Conservation (phyloP, 1,140 invertebrate species). For the Trichonephila clavipes region DNA sequence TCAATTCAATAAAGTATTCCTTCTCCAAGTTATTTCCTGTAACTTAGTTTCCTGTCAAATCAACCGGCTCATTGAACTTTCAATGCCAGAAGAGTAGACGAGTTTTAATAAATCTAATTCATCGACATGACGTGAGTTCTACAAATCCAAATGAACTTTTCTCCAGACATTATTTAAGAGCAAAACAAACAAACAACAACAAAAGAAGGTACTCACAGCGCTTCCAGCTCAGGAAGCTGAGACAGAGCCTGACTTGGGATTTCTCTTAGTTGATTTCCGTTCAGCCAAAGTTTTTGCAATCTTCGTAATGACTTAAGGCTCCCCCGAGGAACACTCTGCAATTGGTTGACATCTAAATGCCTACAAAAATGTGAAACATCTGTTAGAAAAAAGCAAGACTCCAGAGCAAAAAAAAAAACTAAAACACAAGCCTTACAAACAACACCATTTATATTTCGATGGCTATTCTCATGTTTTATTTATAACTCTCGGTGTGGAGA, state of each 20-base stretch:
- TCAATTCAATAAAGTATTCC: too few relatives aligned
- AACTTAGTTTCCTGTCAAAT: neutral
- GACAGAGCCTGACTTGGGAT: slow-evolving; percentile 56
- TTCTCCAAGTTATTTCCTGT: too few relatives aligned
- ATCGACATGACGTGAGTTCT: neutral
- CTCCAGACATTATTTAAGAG: neutral
- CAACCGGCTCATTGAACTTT: neutral
- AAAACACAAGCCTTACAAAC: neutral
- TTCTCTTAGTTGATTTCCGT: slow-evolving; percentile 72
- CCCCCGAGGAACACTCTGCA: slow-evolving; percentile 40
- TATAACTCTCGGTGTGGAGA: neutral
- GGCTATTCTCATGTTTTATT: slow-evolving; percentile 53
- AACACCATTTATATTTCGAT: slow-evolving; percentile 1
- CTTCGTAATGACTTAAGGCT: slow-evolving; percentile 67
- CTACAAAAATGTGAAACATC: slow-evolving; percentile 43
- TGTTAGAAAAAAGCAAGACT: slow-evolving; percentile 13
- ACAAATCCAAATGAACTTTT: neutral
- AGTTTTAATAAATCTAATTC: neutral
- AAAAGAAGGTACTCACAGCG: slow-evolving; percentile 57
- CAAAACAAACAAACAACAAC: neutral
- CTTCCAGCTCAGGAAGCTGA: slow-evolving; percentile 71
- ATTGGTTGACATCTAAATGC: slow-evolving; percentile 74
- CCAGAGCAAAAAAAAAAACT: neutral
- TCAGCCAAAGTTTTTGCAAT: slow-evolving; percentile 74
- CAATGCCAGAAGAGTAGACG: too few relatives aligned